Percentiles rank a stretch among this genome's conserved stretches.
Conservation (phyloP, 1,140 invertebrate genomes). For the Formica exsecta region DNA sequence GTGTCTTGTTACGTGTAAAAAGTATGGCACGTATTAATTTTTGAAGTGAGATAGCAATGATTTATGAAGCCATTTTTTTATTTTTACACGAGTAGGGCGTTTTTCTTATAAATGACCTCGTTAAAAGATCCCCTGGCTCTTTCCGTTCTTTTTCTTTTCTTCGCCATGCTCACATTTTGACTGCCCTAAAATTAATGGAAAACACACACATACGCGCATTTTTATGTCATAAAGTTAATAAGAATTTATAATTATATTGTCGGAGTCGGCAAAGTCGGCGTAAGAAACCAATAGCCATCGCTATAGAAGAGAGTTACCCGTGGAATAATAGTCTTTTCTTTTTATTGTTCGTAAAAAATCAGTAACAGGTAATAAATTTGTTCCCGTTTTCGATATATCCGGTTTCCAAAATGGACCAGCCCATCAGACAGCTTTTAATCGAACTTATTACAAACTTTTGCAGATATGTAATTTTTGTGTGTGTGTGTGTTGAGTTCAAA, state of each 20-base stretch:
- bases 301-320: background rate
- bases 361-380: slow-evolving; percentile 52
- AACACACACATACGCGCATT: slow-evolving; percentile 26
- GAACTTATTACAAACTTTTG: slow-evolving; percentile 27
- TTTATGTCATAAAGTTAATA: slow-evolving; percentile 55
- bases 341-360: slow-evolving; percentile 28
- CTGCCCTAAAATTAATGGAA: slow-evolving; percentile 49
- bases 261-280: slow-evolving; percentile 5
- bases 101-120: slow-evolving; percentile 57
- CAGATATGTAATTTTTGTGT: slow-evolving; percentile 9
- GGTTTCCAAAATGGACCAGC: slow-evolving; percentile 22
- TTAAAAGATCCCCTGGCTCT: slow-evolving; percentile 31
- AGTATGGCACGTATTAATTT: slow-evolving; percentile 20
- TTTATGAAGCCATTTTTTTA: slow-evolving; percentile 37
- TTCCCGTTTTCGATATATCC: slow-evolving; percentile 40
- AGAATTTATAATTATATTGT: slow-evolving; percentile 58
- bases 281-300: slow-evolving; percentile 48
- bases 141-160: slow-evolving; percentile 14
- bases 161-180: slow-evolving; percentile 23
- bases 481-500: background rate
- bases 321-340: slow-evolving; percentile 33
- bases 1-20: background rate
- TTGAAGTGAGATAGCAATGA: slow-evolving; percentile 32
- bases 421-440: slow-evolving; percentile 9
- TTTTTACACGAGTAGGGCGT: slow-evolving; percentile 42